These are phyloP conservation scores for Characodon lateralis DNA, from an alignment of 2,797 vertebrate species.

Conservation along the genomic window DNA sequence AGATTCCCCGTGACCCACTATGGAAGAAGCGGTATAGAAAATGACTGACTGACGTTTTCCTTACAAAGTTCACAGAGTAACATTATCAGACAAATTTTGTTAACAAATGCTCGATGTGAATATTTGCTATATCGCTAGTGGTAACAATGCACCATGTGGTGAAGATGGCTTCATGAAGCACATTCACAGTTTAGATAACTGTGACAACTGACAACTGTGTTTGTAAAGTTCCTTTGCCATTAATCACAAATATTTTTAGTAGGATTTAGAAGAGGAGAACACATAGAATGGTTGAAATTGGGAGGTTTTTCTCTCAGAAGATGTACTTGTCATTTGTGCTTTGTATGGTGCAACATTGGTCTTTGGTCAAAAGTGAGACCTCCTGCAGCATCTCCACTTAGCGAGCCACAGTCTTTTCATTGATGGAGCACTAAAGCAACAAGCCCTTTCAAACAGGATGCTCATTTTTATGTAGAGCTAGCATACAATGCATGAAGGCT, in stretches of 20 bases:
- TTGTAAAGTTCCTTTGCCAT: neutral
- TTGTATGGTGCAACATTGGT: neutral
- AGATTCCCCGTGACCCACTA: no score
- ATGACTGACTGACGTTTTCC: no score
- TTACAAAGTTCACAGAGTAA: no score
- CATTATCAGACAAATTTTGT: no score
- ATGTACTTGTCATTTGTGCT: neutral
- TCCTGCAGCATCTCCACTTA: no score
- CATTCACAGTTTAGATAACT: no score
- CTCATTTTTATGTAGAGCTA: neutral
- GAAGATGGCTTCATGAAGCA: no score
- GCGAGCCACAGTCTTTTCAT: neutral
- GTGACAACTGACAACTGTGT: no score
- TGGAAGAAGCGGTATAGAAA: no score
- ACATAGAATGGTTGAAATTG: neutral
- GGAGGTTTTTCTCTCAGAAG: neutral
- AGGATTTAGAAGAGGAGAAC: neutral
- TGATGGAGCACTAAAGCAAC: neutral
- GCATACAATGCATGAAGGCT: neutral
- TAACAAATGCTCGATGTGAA: no score
- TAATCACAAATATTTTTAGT: neutral
- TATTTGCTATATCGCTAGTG: no score
- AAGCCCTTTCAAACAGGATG: neutral
- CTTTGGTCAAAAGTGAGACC: neutral
- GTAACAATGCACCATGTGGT: no score